These are phyloP conservation scores for Protodeltote pygarga DNA, from an alignment of 2,888 invertebrate genomes.

Conservation along the genomic window DNA sequence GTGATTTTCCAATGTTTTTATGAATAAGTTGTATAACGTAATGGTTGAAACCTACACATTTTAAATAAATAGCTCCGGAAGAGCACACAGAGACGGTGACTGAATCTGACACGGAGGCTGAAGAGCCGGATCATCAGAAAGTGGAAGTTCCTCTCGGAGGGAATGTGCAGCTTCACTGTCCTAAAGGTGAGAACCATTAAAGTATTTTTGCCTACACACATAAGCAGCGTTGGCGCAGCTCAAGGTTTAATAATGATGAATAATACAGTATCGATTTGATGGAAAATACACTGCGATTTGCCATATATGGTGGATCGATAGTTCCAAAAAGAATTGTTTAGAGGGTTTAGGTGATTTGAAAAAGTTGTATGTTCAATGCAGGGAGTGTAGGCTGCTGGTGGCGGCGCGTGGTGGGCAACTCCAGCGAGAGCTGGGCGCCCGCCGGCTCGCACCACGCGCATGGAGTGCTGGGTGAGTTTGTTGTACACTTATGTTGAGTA, in stretches of 20 bases:
- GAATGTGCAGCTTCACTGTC: constrained; percentile 94
- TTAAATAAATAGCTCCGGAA: constrained; percentile 60
- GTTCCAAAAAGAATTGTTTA: too few relatives aligned
- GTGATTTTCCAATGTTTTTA: too few relatives aligned
- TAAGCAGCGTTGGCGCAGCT: too few relatives aligned
- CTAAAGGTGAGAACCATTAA: constrained; percentile 87
- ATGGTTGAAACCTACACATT: too few relatives aligned
- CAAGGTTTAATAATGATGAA: too few relatives aligned
- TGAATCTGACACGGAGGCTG: constrained; percentile 57
- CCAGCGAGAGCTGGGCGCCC: constrained; percentile 74
- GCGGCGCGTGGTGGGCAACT: constrained; percentile 77
- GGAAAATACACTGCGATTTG: too few relatives aligned
- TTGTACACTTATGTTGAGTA: neutral
- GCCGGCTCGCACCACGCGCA: constrained; percentile 80
- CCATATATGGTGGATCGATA: too few relatives aligned
- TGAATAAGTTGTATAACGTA: too few relatives aligned
- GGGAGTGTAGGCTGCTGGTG: constrained; percentile 84
- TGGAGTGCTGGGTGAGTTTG: constrained; percentile 72
- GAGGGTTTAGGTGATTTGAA: neutral
- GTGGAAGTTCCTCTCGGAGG: constrained; percentile 95
- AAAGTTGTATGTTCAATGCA: constrained; percentile 33
- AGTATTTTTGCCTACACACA: too few relatives aligned
- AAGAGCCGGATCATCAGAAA: constrained; percentile 85
- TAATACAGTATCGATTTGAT: too few relatives aligned
- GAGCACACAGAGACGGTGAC: constrained; percentile 62